Base-by-base conservation (phyloP, 1,140 invertebrate species). In the Zaprionus davidi region DNA sequence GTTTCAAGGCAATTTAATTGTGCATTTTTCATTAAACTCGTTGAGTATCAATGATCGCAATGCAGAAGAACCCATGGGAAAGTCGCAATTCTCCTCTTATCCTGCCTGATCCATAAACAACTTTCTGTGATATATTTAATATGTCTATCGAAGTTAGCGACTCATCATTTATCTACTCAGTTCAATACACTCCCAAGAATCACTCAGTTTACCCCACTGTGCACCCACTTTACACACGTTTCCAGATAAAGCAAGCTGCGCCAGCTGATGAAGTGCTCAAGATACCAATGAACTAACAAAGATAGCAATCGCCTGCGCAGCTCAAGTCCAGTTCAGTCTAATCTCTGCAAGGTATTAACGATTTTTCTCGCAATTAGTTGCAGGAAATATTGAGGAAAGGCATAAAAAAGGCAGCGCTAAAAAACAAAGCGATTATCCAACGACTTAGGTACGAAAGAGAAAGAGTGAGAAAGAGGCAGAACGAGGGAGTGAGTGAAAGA, bases 291-390 rank as follows among this genome's bases (percentile, higher is more conserved):
- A 17, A n/a, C 41, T 17, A n/a, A 7, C n/a, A 46, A 17, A 46
- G 41, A 17, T 46, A 2, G n/a, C n/a, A 9, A 17, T 13, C 36
- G 36, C 36, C 36, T 38, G 36, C 36, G 36, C 44, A 60, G 66
- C 31, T 34, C 49, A 53, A 69, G 68, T 66, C 57, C 26, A 34
- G 22, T 62, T 17, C 12, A 26, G 57, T 49, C 46, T 64, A 77
- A 73, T 79, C 58, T 57, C 34, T 53, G 68, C 62, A 46, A 69
- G 58, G 76, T 66, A 75, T 90, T 85, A 76, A 78, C 71, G 85
- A 90, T 90, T 91, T 90, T 85, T 83, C 82, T 87, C 87, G 82
- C 87, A 91, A 90, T 90, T 91, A 91, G 87, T 79, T 78, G 68
- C 65, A 71, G 81, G 64, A 85, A 82, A 82, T 76, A 62, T 63